phyloP scores from a whole-genome alignment of 35 echinoderm and acorn worm species.

The Amphiura filiformis region DNA sequence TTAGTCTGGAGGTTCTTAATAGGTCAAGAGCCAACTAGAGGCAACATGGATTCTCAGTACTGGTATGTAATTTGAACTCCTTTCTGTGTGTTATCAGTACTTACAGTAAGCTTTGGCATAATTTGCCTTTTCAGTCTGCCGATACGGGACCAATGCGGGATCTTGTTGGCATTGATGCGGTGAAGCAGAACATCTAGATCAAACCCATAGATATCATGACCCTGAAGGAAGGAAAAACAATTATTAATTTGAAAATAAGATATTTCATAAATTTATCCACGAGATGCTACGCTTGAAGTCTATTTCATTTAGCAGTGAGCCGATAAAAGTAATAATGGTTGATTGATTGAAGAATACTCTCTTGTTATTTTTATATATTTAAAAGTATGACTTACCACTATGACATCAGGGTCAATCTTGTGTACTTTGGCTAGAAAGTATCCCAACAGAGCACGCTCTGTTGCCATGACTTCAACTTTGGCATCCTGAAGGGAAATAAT shows the following conservation, averaged over 20 bases:
- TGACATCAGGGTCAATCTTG: slow-evolving; percentile 90
- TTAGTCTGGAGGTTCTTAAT: not conserved
- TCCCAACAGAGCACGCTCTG: slow-evolving; percentile 78
- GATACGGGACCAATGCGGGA: slow-evolving; percentile 95
- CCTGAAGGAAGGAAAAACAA: slow-evolving; percentile 42
- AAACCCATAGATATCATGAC: slow-evolving; percentile 96
- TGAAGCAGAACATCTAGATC: slow-evolving; percentile 93
- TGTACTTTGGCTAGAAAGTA: slow-evolving; percentile 90
- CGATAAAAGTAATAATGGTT: no score
- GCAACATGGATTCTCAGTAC: no score
- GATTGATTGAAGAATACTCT: no score
- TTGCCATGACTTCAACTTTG: slow-evolving; percentile 77
- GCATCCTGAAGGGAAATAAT: slow-evolving; percentile 49
- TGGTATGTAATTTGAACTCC: no score
- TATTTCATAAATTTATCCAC: not conserved
- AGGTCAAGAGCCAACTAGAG: no score
- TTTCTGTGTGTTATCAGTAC: not conserved
- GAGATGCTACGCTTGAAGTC: no score
- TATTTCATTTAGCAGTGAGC: no score
- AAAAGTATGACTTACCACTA: slow-evolving; percentile 96
- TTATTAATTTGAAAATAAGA: not conserved
- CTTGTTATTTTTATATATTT: no score
- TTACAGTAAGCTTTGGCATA: slow-evolving; percentile 93
- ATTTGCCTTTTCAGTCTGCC: slow-evolving; percentile 75
- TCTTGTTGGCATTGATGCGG: slow-evolving; percentile 83